Evolutionary conservation across 2,797 vertebrate species (phyloP).

Genomic region (Pangasius mekongensis): DNA sequence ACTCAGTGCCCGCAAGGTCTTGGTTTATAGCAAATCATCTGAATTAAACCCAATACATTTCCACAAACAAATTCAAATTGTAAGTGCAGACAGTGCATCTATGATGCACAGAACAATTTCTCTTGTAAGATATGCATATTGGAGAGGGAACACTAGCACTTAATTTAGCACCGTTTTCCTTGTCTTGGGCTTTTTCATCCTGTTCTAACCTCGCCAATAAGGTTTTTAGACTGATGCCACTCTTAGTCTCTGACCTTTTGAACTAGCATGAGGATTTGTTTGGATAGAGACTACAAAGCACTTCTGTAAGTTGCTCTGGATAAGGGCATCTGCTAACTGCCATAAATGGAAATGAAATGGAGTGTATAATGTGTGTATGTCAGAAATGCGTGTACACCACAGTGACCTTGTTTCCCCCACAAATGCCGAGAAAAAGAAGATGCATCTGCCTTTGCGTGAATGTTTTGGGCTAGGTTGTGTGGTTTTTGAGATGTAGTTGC

Average conservation of each 20-base stretch:
- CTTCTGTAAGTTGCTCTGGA: neutral
- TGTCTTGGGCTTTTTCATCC: neutral
- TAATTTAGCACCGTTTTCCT: neutral
- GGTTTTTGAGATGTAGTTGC: neutral
- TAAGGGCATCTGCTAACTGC: neutral
- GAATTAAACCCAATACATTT: neutral
- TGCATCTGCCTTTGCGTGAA: neutral
- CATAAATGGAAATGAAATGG: neutral
- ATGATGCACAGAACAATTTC: neutral
- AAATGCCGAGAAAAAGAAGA: neutral
- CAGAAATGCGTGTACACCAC: neutral
- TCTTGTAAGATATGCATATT: neutral
- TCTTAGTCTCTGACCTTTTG: neutral
- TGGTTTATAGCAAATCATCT: neutral
- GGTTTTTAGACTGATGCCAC: neutral
- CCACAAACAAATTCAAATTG: neutral
- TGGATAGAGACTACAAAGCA: neutral
- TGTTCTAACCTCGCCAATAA: neutral
- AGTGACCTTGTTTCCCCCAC: neutral
- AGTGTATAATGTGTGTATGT: neutral
- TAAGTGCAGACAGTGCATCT: neutral
- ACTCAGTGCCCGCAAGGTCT: neutral
- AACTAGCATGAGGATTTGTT: neutral
- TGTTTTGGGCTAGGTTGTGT: neutral
- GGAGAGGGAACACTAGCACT: neutral